Evolutionary conservation across 2,797 vertebrate species (phyloP).

Genomic region (Malurus splendens): DNA sequence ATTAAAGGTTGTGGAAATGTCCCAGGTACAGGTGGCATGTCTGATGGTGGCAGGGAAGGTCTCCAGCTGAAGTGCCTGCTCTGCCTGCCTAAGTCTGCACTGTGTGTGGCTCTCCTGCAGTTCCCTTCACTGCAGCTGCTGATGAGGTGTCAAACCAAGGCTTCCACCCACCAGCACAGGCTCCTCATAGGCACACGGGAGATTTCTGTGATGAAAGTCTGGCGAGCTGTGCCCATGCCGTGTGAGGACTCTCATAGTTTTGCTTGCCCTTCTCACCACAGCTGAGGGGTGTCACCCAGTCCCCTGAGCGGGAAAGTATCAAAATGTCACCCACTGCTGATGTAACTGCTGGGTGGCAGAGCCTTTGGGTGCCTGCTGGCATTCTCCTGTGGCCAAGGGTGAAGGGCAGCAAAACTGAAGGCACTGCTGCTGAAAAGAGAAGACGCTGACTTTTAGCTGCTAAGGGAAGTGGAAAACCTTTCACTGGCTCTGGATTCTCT

Average conservation of each 20-base stretch:
- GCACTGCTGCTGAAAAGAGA: not conserved
- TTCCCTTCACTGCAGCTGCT: not conserved
- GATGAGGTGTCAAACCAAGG: not conserved
- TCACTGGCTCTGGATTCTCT: not conserved
- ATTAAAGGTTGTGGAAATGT: not conserved
- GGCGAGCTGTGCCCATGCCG: not conserved
- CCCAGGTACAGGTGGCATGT: not conserved
- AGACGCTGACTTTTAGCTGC: not conserved
- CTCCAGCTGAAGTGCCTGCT: not conserved
- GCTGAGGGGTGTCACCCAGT: not conserved
- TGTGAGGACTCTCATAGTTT: not conserved
- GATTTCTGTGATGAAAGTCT: not conserved
- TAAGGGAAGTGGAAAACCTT: not conserved
- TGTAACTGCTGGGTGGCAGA: not conserved
- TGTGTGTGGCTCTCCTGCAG: not conserved
- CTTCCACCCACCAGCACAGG: not conserved
- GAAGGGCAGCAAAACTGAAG: not conserved
- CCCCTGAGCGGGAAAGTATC: not conserved
- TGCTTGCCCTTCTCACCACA: not conserved
- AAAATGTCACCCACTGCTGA: not conserved
- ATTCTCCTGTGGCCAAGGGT: not conserved
- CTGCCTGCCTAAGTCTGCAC: not conserved
- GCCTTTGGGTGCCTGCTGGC: not conserved
- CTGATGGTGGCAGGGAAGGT: not conserved
- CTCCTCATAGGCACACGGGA: accelerated